Conservation (phyloP, 1,140 invertebrate genomes). For the Euwallacea fornicatus region DNA sequence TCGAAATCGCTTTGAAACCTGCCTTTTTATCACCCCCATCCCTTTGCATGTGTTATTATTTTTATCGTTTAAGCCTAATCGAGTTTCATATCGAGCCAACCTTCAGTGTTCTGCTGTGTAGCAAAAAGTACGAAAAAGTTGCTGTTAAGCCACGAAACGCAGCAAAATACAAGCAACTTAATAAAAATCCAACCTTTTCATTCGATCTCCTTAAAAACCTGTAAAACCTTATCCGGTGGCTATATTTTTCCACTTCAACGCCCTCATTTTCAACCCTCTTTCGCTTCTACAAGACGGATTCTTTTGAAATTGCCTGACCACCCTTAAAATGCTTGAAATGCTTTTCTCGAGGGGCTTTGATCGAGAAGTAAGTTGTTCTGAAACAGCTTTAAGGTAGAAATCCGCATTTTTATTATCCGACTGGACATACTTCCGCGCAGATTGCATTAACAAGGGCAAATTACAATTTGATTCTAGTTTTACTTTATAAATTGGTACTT, state of each 20-base stretch:
- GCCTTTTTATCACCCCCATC: too few relatives aligned
- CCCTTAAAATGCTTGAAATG: conserved; percentile 36
- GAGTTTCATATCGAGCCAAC: too few relatives aligned
- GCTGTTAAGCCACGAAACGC: too few relatives aligned
- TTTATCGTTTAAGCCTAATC: too few relatives aligned
- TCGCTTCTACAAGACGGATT: conserved; percentile 20
- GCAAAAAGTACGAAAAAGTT: too few relatives aligned
- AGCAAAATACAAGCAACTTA: too few relatives aligned
- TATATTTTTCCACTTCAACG: conserved; percentile 30
- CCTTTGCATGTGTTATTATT: too few relatives aligned
- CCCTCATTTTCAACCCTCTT: conserved; percentile 33
- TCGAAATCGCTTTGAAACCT: too few relatives aligned
- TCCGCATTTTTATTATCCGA: not conserved
- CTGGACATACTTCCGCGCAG: not conserved
- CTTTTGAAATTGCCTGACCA: conserved; percentile 37
- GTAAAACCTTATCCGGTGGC: conserved; percentile 21
- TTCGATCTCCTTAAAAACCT: not conserved
- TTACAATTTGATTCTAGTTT: conserved; percentile 5
- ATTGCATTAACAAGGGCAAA: conserved; percentile 5
- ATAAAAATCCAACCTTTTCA: conserved; percentile 5
- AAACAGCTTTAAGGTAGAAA: not conserved
- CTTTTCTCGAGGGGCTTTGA: conserved; percentile 28
- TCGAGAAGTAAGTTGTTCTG: conserved; percentile 10
- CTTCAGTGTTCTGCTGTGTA: too few relatives aligned
- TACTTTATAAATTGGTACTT: conserved; percentile 1